Evolutionary conservation across 2,888 invertebrate genomes (phyloP).

Genomic region (Pristionchus exspectatus): DNA sequence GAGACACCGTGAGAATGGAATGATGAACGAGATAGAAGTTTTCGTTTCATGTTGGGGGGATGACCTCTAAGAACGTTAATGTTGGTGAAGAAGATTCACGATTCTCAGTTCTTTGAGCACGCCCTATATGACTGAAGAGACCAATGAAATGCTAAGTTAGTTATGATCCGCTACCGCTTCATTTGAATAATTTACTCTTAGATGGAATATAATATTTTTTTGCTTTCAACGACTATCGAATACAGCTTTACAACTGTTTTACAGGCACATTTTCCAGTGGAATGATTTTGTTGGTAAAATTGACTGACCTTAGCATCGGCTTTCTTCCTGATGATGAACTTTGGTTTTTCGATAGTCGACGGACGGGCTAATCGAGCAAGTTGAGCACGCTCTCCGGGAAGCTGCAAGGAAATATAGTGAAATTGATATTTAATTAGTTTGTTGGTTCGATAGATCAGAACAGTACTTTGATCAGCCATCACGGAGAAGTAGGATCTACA

Average conservation of each 20-base stretch:
- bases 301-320: slow-evolving; percentile 74
- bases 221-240: background rate
- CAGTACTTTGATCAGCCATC: too few relatives aligned
- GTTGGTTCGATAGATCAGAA: background rate
- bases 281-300: background rate
- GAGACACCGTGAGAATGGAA: slow-evolving; percentile 14
- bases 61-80: background rate
- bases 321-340: slow-evolving; percentile 75
- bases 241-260: background rate
- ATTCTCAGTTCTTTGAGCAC: background rate
- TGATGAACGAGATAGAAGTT: background rate
- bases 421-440: background rate
- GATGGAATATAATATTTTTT: background rate
- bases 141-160: background rate
- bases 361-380: slow-evolving; percentile 40
- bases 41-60: background rate
- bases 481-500: too few relatives aligned
- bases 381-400: slow-evolving; percentile 51
- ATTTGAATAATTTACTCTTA: background rate
- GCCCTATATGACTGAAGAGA: background rate
- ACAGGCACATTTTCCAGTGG: background rate
- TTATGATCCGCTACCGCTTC: background rate
- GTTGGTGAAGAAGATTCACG: background rate
- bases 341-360: slow-evolving; percentile 61
- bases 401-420: slow-evolving; percentile 17